Evolutionary conservation across 2,113 vertebrate species (phyloP).

Genomic region (Symphodus melops): DNA sequence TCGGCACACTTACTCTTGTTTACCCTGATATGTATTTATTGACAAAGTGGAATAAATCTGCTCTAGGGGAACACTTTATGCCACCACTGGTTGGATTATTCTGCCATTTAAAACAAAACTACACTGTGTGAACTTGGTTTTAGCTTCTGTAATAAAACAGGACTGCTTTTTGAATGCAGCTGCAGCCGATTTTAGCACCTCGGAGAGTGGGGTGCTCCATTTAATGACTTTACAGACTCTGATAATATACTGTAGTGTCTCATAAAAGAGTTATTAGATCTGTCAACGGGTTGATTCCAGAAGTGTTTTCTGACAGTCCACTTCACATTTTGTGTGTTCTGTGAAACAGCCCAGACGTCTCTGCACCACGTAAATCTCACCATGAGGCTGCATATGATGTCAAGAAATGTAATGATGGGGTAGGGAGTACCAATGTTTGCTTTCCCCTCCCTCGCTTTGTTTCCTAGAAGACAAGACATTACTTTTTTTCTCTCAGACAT

Average conservation of each 20-base stretch:
- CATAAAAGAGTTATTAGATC: constrained; percentile 3
- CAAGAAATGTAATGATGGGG: constrained; percentile 16
- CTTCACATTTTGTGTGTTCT: constrained; percentile 26
- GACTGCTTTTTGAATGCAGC: constrained; percentile 51
- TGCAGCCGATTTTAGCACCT: constrained; percentile 42
- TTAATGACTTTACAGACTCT: constrained; percentile 53
- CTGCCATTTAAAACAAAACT: constrained; percentile 25
- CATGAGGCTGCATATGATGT: constrained; percentile 29
- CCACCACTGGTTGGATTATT: constrained; percentile 17
- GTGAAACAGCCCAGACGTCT: constrained; percentile 40
- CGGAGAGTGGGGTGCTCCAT: constrained; percentile 43
- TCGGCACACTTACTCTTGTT: not conserved
- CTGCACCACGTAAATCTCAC: constrained; percentile 24
- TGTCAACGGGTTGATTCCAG: constrained; percentile 36
- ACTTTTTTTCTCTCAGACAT: not conserved
- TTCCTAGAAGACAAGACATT: not conserved
- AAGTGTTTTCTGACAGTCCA: constrained; percentile 33
- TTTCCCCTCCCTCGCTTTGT: not conserved
- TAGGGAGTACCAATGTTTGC: not conserved
- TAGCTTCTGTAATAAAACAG: constrained; percentile 27
- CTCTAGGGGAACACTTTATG: constrained; percentile 13
- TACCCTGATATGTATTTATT: constrained; percentile 3
- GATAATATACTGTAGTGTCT: constrained; percentile 11
- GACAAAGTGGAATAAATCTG: constrained; percentile 2
- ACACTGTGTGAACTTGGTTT: constrained; percentile 5